phyloP scores from a whole-genome alignment of 2,888 invertebrate species.

The Platypus cylindrus region DNA sequence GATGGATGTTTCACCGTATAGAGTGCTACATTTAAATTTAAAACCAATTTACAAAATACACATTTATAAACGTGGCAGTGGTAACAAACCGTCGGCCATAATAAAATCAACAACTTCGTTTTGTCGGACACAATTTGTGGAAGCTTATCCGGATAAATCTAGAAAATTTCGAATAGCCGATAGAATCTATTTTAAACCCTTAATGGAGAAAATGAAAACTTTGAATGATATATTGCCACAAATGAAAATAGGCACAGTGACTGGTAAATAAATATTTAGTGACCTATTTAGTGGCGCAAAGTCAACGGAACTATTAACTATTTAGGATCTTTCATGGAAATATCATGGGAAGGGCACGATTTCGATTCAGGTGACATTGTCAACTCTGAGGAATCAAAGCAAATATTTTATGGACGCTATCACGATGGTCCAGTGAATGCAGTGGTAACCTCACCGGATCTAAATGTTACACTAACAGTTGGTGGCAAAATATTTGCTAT shows the following conservation, averaged over 20 bases:
- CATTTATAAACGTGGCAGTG: slow-evolving; percentile 34
- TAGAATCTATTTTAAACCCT: slow-evolving; percentile 18
- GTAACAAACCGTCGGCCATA: slow-evolving; percentile 22
- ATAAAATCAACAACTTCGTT: slow-evolving; percentile 14
- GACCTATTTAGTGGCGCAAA: too few species aligned
- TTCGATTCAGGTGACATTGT: slow-evolving; percentile 48
- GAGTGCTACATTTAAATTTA: slow-evolving; percentile 45
- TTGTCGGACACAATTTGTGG: slow-evolving; percentile 16
- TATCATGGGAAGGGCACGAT: slow-evolving; percentile 56
- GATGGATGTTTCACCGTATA: slow-evolving; percentile 46
- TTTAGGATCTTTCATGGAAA: slow-evolving; percentile 29
- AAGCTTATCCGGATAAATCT: slow-evolving; percentile 9
- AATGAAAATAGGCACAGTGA: slow-evolving; percentile 18
- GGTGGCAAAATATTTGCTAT: slow-evolving; percentile 31
- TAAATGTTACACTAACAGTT: slow-evolving; percentile 18
- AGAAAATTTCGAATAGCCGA: slow-evolving; percentile 15
- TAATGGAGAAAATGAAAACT: slow-evolving; percentile 8
- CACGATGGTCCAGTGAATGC: slow-evolving; percentile 56
- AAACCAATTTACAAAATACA: slow-evolving; percentile 49
- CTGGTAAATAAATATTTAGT: slow-evolving; percentile 14
- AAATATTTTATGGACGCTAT: slow-evolving; percentile 31
- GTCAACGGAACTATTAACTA: neutral
- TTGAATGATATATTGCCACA: slow-evolving; percentile 7
- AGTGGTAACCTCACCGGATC: slow-evolving; percentile 8
- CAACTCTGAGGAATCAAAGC: slow-evolving; percentile 49